These are phyloP conservation scores for Chitala chitala DNA, from an alignment of 2,113 vertebrate genomes.

Conservation along the genomic window DNA sequence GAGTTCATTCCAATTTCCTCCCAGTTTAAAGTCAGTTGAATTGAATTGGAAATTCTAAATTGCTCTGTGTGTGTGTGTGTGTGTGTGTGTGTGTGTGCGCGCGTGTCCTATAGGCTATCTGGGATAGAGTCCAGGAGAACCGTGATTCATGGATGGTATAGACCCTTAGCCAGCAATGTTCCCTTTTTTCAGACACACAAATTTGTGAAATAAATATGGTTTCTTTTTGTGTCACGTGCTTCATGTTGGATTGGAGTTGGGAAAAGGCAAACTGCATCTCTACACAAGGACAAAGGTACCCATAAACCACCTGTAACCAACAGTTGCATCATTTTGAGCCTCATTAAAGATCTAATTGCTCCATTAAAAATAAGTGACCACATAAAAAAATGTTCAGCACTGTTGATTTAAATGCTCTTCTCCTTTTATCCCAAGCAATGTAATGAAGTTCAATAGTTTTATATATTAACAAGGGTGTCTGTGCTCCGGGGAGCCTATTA, in stretches of 20 bases:
- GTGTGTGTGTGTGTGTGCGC: no score
- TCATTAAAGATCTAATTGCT: not conserved
- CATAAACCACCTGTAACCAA: not conserved
- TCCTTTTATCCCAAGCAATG: not conserved
- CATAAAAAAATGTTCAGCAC: not conserved
- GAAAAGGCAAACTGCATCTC: not conserved
- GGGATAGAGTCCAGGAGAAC: not conserved
- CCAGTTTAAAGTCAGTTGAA: no score
- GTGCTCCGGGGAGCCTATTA: not conserved
- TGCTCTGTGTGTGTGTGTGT: no score
- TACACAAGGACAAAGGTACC: not conserved
- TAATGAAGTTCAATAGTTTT: not conserved
- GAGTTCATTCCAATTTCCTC: no score
- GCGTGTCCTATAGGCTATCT: no score
- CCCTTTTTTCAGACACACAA: not conserved
- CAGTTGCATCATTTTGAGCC: not conserved
- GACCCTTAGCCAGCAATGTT: not conserved
- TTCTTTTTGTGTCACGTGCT: no score
- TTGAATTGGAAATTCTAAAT: no score
- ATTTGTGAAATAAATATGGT: not conserved
- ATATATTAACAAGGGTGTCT: not conserved
- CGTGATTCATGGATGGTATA: not conserved
- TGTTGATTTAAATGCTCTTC: not conserved
- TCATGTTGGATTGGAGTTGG: not conserved
- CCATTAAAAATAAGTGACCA: not conserved